Conservation (phyloP, 2,797 vertebrate species). For the Muscicapa comitata region DNA sequence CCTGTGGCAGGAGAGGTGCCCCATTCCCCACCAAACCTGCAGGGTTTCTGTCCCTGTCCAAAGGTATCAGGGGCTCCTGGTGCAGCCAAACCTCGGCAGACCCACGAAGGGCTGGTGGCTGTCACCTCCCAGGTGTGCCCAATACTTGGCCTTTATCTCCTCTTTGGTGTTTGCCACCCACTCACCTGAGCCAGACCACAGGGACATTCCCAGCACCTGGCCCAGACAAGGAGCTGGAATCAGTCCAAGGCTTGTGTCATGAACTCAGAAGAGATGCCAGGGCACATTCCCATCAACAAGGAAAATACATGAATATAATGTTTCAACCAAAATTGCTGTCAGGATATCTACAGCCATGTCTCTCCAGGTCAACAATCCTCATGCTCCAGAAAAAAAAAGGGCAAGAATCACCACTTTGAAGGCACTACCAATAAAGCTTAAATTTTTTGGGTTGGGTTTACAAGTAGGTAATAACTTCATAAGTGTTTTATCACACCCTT, state of each 20-base stretch:
- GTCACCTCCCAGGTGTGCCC: not conserved
- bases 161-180: not conserved
- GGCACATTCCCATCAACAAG: accelerated
- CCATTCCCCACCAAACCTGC: not conserved
- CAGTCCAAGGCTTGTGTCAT: not conserved
- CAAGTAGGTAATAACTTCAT: not conserved
- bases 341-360: accelerated
- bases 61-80: not conserved
- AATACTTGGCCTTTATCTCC: not conserved
- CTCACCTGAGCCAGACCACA: not conserved
- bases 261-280: not conserved
- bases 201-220: not conserved
- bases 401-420: not conserved
- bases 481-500: not conserved
- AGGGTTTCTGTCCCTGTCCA: not conserved
- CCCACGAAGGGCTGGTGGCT: accelerated
- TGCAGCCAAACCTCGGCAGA: not conserved
- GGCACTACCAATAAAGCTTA: not conserved
- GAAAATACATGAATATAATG: accelerated
- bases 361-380: not conserved
- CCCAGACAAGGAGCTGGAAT: not conserved
- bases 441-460: not conserved
- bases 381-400: not conserved
- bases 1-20: not conserved
- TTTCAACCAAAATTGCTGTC: not conserved